A percentile compares a stretch with the other conserved stretches of the same genome.
Evolutionary conservation across 2,113 vertebrate species (phyloP).

Genomic region (Dinomys branickii): DNA sequence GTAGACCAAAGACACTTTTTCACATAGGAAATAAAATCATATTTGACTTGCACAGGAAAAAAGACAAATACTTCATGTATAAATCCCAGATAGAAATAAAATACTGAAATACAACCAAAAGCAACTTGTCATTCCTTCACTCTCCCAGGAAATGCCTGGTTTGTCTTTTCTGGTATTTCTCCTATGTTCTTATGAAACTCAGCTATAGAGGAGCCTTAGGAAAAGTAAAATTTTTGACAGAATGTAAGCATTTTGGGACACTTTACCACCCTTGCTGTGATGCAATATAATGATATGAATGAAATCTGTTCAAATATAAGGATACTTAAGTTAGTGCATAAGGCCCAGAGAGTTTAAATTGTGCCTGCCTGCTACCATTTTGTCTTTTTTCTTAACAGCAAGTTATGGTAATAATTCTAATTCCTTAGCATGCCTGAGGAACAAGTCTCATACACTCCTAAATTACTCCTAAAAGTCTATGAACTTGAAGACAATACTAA

Average conservation of each 20-base stretch:
- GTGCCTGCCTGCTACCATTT: not conserved
- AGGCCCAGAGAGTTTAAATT: not conserved
- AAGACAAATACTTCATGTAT: not conserved
- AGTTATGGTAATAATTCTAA: not conserved
- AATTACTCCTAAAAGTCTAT: conserved; percentile 16
- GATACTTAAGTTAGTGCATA: not conserved
- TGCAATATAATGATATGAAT: not conserved
- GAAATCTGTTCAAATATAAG: not conserved
- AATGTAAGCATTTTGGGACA: not conserved
- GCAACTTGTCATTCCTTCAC: not conserved
- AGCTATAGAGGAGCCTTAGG: not conserved
- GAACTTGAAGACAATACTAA: conserved; percentile 27
- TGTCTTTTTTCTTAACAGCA: not conserved
- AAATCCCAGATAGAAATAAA: conserved; percentile 5
- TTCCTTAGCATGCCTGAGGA: not conserved
- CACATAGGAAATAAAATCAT: not conserved
- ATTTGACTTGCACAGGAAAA: not conserved
- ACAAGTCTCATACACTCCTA: not conserved
- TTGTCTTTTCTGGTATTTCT: conserved; percentile 20
- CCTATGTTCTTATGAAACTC: not conserved
- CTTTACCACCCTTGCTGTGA: not conserved
- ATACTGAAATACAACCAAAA: conserved; percentile 17
- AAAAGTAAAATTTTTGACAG: conserved; percentile 48
- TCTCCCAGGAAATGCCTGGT: not conserved
- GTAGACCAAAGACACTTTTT: not conserved